Percentiles rank a stretch among this genome's conserved stretches.
These are phyloP conservation scores for Sesia bembeciformis DNA, from an alignment of 2,888 invertebrate species.

Conservation along the genomic window DNA sequence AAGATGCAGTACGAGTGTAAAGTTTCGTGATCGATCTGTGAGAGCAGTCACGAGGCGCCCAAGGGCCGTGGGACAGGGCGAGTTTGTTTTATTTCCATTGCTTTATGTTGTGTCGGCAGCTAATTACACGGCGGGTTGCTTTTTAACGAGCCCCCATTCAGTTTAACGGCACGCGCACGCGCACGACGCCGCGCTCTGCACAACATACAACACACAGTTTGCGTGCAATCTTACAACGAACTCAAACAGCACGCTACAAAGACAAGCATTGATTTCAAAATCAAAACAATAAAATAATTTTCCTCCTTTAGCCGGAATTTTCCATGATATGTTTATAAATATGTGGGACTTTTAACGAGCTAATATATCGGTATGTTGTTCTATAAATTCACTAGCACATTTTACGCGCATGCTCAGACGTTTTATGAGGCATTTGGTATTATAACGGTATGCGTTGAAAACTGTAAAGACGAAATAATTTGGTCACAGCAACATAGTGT, in stretches of 20 bases:
- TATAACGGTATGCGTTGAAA: conserved; percentile 49
- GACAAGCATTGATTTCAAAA: too few species aligned
- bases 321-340: conserved; percentile 28
- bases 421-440: conserved; percentile 61
- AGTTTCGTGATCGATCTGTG: conserved; percentile 64
- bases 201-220: too few species aligned
- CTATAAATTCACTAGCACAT: conserved; percentile 53
- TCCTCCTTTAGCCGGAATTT: too few species aligned
- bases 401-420: conserved; percentile 55
- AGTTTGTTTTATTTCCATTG: conserved; percentile 50
- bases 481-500: conserved; percentile 19
- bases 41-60: conserved; percentile 58
- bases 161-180: conserved; percentile 47
- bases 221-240: too few species aligned
- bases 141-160: conserved; percentile 63
- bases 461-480: conserved; percentile 28
- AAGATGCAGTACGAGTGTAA: conserved; percentile 57
- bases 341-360: conserved; percentile 28
- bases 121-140: conserved; percentile 57
- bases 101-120: conserved; percentile 38
- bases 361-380: conserved; percentile 2
- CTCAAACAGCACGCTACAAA: too few species aligned
- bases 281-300: too few species aligned
- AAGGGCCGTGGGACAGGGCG: conserved; percentile 48
- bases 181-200: conserved; percentile 2